Base-by-base conservation (phyloP, 2,113 vertebrate species). In the Antechinus stuartii region DNA sequence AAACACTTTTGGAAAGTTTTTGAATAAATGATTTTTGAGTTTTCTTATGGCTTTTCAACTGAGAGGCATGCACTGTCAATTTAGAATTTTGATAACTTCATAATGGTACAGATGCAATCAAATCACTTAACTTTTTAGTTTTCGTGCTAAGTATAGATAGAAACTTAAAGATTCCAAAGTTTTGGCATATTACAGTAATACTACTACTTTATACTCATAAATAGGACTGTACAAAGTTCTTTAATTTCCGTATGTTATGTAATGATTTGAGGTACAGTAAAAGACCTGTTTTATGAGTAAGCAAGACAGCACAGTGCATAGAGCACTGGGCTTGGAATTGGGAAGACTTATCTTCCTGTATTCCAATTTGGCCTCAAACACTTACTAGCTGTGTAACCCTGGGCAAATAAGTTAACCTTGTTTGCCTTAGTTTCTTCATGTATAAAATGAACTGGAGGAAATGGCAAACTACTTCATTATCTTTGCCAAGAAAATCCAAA, bases 1-100 rank as follows among this genome's bases (percentile, higher is more conserved):
- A 97, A 94, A 93, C 42, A 56, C 52, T 46, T 94, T 92, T 55
- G 84, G 24, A 76, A 76, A 6, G 35, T 55, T 95, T 35, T n/a
- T 93, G 54, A 26, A 93, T 27, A 25, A 49, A 27, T 90, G 50
- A 54, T 30, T 30, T 26, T 68, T 25, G 49, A 49, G 27, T 90
- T 90, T 47, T 14, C 30, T 19, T 91, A 0, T 55, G 7, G 35
- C 23, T 52, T 97, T 91, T 95, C 26, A 84, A 92, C 89, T 89
- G 61, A 95, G 95, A 30, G 95, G 23, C 22, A 76, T 94, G 46
- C 8, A 49, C 11, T 50, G 46, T 42, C 47, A 92, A 2, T 93
- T 93, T 30, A 94, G 61, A 8, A 54, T 91, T 68, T 53, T 49
- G 89, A 22, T 76, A n/a, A 49, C 68, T 16, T 4, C 90, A 3